A percentile compares a stretch with the other conserved stretches of the same genome.
These are phyloP conservation scores for Ornithoptera priamus DNA, from an alignment of 2,888 invertebrate species.

Conservation along the genomic window DNA sequence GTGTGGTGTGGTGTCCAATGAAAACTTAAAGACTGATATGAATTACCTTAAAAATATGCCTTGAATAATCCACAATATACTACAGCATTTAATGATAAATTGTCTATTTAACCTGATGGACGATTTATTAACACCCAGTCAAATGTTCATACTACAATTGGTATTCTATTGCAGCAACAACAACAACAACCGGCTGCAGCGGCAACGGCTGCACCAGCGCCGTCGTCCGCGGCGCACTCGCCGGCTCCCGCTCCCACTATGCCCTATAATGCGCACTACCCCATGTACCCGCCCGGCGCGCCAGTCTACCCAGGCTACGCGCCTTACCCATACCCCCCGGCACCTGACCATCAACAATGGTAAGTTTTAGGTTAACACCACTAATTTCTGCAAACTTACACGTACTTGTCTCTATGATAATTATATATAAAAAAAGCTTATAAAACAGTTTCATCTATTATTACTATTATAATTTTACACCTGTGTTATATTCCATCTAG, in stretches of 20 bases:
- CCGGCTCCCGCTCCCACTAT: constrained; percentile 36
- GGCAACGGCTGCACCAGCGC: constrained; percentile 35
- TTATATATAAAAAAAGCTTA: neutral
- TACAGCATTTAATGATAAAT: too few species aligned
- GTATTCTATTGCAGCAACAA: constrained; percentile 4
- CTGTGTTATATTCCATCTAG: neutral
- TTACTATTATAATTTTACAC: neutral
- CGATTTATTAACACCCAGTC: too few species aligned
- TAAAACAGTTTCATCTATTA: neutral
- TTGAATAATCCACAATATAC: too few species aligned
- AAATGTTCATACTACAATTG: neutral
- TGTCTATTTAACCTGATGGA: too few species aligned
- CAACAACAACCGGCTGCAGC: constrained; percentile 37
- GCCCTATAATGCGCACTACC: constrained; percentile 56
- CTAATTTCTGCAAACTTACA: neutral
- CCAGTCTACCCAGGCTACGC: constrained; percentile 57
- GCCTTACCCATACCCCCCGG: constrained; percentile 48
- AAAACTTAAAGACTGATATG: too few species aligned
- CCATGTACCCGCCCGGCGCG: constrained; percentile 56
- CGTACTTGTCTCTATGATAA: neutral
- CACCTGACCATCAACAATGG: constrained; percentile 55
- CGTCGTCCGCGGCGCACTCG: constrained; percentile 37
- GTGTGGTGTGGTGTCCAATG: too few species aligned
- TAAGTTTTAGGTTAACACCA: constrained; percentile 36
- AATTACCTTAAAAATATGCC: too few species aligned